These are phyloP conservation scores for Hippocampus mohnikei DNA, from an alignment of 2,113 vertebrate genomes.

Conservation along the genomic window DNA sequence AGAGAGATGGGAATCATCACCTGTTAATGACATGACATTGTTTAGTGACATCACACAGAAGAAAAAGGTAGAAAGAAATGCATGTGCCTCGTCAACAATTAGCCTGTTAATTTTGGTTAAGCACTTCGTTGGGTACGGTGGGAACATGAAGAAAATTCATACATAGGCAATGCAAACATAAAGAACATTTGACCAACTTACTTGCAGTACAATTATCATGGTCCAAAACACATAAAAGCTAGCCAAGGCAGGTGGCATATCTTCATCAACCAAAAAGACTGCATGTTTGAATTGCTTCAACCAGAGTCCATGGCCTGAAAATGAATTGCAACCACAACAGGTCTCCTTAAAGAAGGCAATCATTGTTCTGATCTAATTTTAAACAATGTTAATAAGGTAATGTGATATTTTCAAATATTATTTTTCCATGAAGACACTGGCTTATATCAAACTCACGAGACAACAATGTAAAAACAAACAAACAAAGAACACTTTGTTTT, in stretches of 20 bases:
- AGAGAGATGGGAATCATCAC: slow-evolving; percentile 95
- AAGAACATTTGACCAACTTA: slow-evolving; percentile 52
- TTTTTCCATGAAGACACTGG: no score
- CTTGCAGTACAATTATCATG: slow-evolving; percentile 96
- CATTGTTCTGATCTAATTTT: background rate
- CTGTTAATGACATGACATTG: slow-evolving; percentile 55
- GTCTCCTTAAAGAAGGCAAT: background rate
- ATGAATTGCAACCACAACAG: slow-evolving; percentile 4
- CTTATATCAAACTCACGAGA: background rate
- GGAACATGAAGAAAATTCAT: background rate
- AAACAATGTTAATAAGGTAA: no score
- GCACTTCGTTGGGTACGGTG: no score
- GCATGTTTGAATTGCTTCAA: slow-evolving; percentile 67
- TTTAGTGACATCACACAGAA: background rate
- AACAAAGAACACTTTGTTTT: background rate
- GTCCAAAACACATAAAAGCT: slow-evolving; percentile 95
- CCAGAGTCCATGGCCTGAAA: slow-evolving; percentile 88
- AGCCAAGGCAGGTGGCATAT: slow-evolving; percentile 69
- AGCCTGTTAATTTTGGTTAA: background rate
- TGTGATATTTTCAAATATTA: no score
- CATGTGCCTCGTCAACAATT: background rate
- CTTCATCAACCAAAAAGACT: slow-evolving; percentile 72
- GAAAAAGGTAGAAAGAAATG: background rate
- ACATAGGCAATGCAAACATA: no score
- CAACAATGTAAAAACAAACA: background rate